Evolutionary conservation across 1,140 invertebrate species (phyloP).

Genomic region (Drosophila asahinai): DNA sequence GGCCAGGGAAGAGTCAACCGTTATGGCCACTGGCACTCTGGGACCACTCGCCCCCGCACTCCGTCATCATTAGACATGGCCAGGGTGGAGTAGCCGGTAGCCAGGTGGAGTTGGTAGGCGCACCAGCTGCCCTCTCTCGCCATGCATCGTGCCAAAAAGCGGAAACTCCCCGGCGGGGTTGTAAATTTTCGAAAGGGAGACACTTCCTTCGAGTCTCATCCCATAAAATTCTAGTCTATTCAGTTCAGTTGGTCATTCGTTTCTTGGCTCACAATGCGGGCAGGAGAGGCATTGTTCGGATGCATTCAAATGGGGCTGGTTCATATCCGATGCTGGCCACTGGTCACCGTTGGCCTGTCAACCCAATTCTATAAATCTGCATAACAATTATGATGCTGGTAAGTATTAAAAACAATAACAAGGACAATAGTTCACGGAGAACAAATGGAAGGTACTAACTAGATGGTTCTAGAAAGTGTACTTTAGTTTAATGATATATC

Average conservation of each 20-base stretch:
- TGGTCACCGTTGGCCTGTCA: conserved; percentile 49
- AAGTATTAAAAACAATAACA: conserved; percentile 74
- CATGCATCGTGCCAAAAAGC: conserved; percentile 48
- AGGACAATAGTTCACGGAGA: not conserved
- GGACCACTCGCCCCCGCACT: conserved; percentile 27
- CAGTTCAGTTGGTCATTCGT: conserved; percentile 54
- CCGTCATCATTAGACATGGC: conserved; percentile 74
- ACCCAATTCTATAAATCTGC: conserved; percentile 76
- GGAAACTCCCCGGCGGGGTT: conserved; percentile 5
- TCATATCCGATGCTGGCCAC: conserved; percentile 53
- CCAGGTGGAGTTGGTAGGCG: not conserved
- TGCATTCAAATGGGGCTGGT: conserved; percentile 39
- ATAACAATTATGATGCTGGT: conserved; percentile 79
- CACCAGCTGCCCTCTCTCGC: conserved; percentile 38
- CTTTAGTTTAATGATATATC: too few species aligned
- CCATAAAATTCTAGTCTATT: conserved; percentile 38
- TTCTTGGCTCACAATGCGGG: conserved; percentile 34
- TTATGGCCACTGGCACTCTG: conserved; percentile 53
- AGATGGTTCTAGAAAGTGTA: too few species aligned
- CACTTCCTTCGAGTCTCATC: conserved; percentile 24
- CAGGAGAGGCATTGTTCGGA: conserved; percentile 22
- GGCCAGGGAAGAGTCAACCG: conserved; percentile 27
- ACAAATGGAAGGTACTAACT: not conserved
- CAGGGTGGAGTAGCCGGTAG: conserved; percentile 14
- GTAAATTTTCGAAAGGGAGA: conserved; percentile 30